Evolutionary conservation across 2,888 invertebrate species (phyloP), one percentile per base, ranked within the genome.

Genomic region (Ligdia adustata): DNA sequence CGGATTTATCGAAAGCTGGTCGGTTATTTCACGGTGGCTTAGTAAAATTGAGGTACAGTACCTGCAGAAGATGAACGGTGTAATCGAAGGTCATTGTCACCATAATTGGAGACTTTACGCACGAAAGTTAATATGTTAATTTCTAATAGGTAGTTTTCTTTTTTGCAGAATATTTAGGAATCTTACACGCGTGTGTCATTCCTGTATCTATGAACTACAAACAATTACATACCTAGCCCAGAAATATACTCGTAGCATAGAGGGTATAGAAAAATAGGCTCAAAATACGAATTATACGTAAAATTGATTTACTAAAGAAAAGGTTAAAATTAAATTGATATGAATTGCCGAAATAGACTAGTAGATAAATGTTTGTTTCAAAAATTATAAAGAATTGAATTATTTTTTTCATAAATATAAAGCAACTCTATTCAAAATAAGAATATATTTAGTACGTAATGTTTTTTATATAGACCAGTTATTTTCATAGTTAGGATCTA

Each of bases 1-100:
- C 60, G 60, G 57, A 42, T 54, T 51, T 43, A 55, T 50, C 39
- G 51, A 60, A 63, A 62, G 62, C 57, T 55, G 54, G 38, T 58
- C 55, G 57, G 62, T 65, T 60, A 39, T 52, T 62, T 61, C 63
- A 65, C 55, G 63, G 58, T 55, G 51, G 35, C 22, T 60, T 59
- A 60, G 9, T 29, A 35, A 35, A 52, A 22, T 44, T 53, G 18
- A 38, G 18, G 35, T 43, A 43, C 49, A 52, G n/a, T n/a, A n/a
- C n/a, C n/a, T n/a, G n/a, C 59, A 42, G 22, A 31, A 52, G 52
- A 53, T 28, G 52, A 54, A 51, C 53, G 47, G 48, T 31, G 35
- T 42, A 53, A 55, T 51, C 46, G 40, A 52, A 55, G 58, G 57
- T 61, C 60, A 57, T 52, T 55, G 60, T 53, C 57, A 55, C 57